These are phyloP conservation scores for Diglossa cyanea DNA, from an alignment of 2,797 vertebrate genomes.

Conservation along the genomic window DNA sequence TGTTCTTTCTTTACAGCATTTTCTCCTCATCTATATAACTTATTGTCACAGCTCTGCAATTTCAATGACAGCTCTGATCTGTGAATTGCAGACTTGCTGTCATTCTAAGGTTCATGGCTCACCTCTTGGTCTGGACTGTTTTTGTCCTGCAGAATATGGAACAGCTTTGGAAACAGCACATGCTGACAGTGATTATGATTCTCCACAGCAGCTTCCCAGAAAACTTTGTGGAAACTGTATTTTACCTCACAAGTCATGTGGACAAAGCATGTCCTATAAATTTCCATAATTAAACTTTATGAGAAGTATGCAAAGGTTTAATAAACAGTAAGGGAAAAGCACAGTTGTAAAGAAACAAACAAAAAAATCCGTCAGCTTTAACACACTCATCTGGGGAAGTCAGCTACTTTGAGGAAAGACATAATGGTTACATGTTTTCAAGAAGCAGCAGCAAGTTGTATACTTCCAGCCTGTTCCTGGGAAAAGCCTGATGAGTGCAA, in stretches of 20 bases:
- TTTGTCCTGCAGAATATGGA: neutral
- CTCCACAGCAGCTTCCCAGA: neutral
- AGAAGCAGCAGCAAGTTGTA: neutral
- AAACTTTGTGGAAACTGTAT: neutral
- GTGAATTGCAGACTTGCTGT: neutral
- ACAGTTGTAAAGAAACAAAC: neutral
- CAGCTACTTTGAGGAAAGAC: neutral
- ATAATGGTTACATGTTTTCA: neutral
- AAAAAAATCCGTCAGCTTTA: neutral
- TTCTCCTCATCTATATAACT: neutral
- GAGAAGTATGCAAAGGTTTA: neutral
- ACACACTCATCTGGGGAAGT: neutral
- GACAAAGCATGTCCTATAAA: neutral
- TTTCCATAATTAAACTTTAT: neutral
- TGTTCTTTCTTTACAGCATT: neutral
- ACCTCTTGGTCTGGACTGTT: neutral
- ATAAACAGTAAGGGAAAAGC: neutral
- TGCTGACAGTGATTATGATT: neutral
- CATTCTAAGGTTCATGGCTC: neutral
- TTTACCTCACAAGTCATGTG: neutral
- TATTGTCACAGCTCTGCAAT: neutral
- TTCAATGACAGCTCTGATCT: neutral
- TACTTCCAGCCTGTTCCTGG: neutral
- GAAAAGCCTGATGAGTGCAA: slow-evolving; percentile 17
- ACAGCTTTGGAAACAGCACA: neutral